A percentile compares a stretch with the other conserved stretches of the same genome.
Conservation (phyloP, 2,113 vertebrate species). For the Meriones unguiculatus region DNA sequence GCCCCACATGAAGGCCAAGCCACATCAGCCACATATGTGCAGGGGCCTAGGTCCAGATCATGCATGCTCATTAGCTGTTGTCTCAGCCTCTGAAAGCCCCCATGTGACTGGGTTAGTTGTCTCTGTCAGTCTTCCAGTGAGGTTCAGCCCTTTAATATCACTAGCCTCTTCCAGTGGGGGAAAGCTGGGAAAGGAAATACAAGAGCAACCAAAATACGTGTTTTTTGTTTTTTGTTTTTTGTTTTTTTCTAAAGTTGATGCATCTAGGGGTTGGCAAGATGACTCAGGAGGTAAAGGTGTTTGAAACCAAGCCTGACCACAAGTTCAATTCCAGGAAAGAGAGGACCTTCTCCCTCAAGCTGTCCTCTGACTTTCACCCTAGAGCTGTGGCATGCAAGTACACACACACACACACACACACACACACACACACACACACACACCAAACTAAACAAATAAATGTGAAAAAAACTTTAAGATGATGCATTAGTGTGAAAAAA, state of each 20-base stretch:
- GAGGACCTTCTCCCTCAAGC: background rate
- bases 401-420: background rate
- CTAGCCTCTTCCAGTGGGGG: background rate
- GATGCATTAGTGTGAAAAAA: background rate
- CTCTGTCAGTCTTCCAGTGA: too few relatives aligned
- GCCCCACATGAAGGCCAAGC: too few relatives aligned
- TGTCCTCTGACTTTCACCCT: background rate
- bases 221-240: too few relatives aligned
- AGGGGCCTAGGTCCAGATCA: too few relatives aligned
- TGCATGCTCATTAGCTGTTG: too few relatives aligned
- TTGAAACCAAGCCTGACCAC: background rate
- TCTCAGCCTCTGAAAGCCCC: too few relatives aligned
- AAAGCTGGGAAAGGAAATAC: background rate
- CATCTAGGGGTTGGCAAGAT: background rate
- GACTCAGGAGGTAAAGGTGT: background rate
- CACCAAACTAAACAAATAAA: background rate
- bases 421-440: background rate
- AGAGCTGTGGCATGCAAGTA: background rate
- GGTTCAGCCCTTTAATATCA: background rate
- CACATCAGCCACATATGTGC: too few relatives aligned
- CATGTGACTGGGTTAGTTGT: too few relatives aligned
- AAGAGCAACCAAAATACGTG: background rate
- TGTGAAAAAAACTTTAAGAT: background rate
- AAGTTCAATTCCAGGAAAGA: background rate
- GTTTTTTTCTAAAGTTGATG: background rate